Conservation (phyloP, 2,113 vertebrate genomes). For the Pteronura brasiliensis region DNA sequence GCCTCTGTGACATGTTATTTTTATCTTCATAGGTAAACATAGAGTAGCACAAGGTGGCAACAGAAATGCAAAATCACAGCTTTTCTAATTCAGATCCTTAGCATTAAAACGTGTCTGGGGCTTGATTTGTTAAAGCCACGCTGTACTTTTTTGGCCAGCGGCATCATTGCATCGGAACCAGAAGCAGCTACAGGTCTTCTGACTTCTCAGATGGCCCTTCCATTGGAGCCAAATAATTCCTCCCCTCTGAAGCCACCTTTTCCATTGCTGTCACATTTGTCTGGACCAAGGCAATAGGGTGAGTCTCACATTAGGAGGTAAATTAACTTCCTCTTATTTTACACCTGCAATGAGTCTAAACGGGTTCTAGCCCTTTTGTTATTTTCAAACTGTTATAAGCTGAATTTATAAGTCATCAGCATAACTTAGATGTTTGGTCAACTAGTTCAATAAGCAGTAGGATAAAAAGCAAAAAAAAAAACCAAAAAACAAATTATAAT, state of each 20-base stretch:
- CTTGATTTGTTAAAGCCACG: not conserved
- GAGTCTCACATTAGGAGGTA: not conserved
- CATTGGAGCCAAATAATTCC: not conserved
- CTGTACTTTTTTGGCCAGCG: not conserved
- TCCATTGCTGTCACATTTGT: not conserved
- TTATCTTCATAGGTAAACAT: not conserved
- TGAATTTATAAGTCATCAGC: not conserved
- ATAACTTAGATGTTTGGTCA: not conserved
- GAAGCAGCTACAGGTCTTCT: not conserved
- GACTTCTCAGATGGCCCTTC: not conserved
- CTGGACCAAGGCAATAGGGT: not conserved
- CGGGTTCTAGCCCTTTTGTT: not conserved
- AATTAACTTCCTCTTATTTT: not conserved
- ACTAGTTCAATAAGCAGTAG: not conserved
- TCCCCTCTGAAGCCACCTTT: not conserved
- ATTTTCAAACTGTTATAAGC: not conserved
- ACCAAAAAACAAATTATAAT: not conserved
- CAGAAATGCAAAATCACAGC: conserved; percentile 28
- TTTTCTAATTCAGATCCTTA: not conserved
- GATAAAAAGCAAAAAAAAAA: not conserved
- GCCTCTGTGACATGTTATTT: conserved; percentile 21
- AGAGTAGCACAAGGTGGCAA: not conserved
- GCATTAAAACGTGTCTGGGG: not conserved
- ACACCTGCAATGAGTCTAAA: not conserved
- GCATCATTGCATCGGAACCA: not conserved